Evolutionary conservation across 2,797 vertebrate genomes (phyloP), one percentile per base, ranked within the genome.

Genomic region (Characodon lateralis): DNA sequence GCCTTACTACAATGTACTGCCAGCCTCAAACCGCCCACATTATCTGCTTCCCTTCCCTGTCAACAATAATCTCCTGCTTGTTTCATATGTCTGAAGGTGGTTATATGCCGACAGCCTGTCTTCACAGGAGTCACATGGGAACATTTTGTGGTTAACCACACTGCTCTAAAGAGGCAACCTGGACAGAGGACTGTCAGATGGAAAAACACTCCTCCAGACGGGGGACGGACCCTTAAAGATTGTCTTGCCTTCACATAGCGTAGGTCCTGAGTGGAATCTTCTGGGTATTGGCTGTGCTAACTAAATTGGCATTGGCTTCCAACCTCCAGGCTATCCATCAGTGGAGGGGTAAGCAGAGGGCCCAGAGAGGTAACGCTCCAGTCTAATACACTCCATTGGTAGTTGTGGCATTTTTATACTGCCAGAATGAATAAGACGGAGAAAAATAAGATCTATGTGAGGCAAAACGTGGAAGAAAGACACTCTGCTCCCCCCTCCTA

Each of bases 221-320:
- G 48, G 71, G 73, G 78, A 72, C 71, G 78, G 89, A 75, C 80
- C 73, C 76, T 81, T 77, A 66, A 81, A 74, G 85, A 86, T 87
- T 86, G 89, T 89, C 85, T 87, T 43, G 66, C 76, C 83, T 86
- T 83, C 86, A 84, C 84, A 55, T 80, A 51, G 79, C 22, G 63
- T n/a, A 7, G 87, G 87, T 86, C 87, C 85, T 91, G 84, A 90
- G 89, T 85, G 84, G 85, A 91, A 90, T 91, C 91, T 92, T 91
- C 89, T 81, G 89, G 90, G 90, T 88, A 92, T 90, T 89, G 89
- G 88, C 89, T 85, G 90, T 88, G 91, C 92, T 94, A 93, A 93
- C 87, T 91, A 91, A 94, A 95, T 90, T 91, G 92, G 92, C 91
- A 92, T 82, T 92, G 91, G 88, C 92, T 91, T 93, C 85, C 85